Conservation (phyloP, 2,113 vertebrate genomes). For the Mandrillus leucophaeus region DNA sequence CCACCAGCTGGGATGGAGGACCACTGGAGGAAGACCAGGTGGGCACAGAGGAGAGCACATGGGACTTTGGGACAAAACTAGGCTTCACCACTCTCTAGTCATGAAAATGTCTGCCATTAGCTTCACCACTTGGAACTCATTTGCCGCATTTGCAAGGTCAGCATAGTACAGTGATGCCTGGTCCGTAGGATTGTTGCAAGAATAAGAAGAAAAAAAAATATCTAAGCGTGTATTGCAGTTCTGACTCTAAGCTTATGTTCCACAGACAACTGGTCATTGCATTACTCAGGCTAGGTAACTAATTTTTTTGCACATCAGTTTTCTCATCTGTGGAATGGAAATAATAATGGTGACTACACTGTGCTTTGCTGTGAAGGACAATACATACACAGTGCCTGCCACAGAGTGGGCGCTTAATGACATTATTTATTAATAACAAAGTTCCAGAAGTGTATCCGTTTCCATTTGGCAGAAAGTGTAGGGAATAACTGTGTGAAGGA, state of each 20-base stretch:
- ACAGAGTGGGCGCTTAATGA: neutral
- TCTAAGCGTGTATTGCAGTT: rapidly evolving
- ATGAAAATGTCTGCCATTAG: neutral
- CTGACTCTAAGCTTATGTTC: neutral
- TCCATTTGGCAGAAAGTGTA: neutral
- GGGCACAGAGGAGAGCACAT: neutral
- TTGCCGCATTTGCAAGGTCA: neutral
- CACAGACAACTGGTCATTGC: neutral
- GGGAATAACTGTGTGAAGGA: neutral
- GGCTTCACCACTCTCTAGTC: neutral
- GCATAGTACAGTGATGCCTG: neutral
- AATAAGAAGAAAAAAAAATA: neutral
- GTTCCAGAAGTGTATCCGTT: neutral
- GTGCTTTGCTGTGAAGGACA: neutral
- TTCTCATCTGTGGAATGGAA: neutral
- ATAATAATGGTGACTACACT: rapidly evolving
- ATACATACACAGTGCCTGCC: neutral
- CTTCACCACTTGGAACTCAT: neutral
- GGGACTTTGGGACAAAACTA: neutral
- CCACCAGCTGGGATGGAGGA: rapidly evolving
- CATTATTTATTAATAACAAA: no score
- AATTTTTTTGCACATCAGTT: neutral
- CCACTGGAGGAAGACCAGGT: neutral
- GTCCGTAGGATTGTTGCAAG: rapidly evolving
- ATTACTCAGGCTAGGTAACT: neutral